phyloP scores from a whole-genome alignment of 1,140 invertebrate genomes.

The Cepaea nemoralis region DNA sequence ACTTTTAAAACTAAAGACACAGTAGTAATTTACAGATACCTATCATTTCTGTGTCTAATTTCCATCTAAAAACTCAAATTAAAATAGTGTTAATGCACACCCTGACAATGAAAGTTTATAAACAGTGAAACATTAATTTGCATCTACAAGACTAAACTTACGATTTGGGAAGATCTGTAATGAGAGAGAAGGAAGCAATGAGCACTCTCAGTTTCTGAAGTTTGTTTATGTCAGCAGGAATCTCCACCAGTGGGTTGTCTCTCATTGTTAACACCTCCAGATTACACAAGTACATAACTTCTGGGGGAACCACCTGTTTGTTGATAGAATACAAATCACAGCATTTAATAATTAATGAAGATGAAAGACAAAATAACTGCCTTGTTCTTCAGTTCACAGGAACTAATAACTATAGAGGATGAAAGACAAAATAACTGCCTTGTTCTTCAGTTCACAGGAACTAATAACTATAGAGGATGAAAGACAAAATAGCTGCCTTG shows the following conservation, averaged over 20 bases:
- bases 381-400: neutral
- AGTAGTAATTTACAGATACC: no score
- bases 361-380: no score
- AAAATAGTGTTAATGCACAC: no score
- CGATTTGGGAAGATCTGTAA: slow-evolving; percentile 63
- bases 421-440: no score
- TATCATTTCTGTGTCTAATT: no score
- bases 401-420: neutral
- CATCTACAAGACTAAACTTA: slow-evolving; percentile 47
- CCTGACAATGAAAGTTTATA: no score
- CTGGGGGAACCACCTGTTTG: slow-evolving; percentile 61
- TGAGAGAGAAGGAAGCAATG: slow-evolving; percentile 67
- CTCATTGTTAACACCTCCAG: slow-evolving; percentile 67
- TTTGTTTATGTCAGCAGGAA: slow-evolving; percentile 63
- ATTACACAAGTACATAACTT: slow-evolving; percentile 62
- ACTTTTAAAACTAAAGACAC: no score
- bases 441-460: neutral
- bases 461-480: neutral
- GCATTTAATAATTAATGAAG: neutral
- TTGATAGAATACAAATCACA: neutral
- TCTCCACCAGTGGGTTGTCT: slow-evolving; percentile 69
- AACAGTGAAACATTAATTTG: no score
- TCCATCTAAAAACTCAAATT: no score
- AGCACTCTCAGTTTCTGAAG: slow-evolving; percentile 63
- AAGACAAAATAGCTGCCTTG: no score